These are phyloP conservation scores for Ranitomeya imitator DNA, from an alignment of 2,113 vertebrate genomes.

Conservation along the genomic window DNA sequence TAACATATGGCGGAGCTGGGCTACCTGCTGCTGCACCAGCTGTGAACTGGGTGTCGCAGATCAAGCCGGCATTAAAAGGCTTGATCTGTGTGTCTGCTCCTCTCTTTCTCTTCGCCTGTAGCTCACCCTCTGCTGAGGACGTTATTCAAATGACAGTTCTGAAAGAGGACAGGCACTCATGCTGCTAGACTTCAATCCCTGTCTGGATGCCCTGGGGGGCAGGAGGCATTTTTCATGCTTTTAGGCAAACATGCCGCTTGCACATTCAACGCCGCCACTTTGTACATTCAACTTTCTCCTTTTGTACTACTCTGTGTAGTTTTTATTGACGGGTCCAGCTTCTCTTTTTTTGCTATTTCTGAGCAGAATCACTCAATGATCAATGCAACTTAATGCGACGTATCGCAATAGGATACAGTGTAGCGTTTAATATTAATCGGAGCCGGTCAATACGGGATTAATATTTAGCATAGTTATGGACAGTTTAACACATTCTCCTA, in stretches of 20 bases:
- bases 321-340: background rate
- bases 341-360: background rate
- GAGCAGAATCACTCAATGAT: background rate
- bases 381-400: background rate
- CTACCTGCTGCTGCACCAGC: constrained; percentile 91
- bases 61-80: constrained; percentile 76
- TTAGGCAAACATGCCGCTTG: constrained; percentile 44
- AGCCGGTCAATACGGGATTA: constrained; percentile 11
- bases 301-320: background rate
- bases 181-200: constrained; percentile 60
- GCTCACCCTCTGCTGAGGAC: constrained; percentile 65
- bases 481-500: constrained; percentile 24
- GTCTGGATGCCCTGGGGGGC: constrained; percentile 65
- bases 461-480: constrained; percentile 36
- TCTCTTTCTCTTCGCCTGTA: constrained; percentile 58
- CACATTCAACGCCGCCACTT: background rate
- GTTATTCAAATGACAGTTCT: constrained; percentile 74
- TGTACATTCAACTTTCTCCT: background rate
- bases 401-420: background rate
- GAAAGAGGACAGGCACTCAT: constrained; percentile 62
- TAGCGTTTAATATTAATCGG: constrained; percentile 34
- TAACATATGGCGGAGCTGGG: constrained; percentile 88
- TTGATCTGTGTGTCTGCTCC: constrained; percentile 67
- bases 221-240: constrained; percentile 11
- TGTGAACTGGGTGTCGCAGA: constrained; percentile 84